Base-by-base conservation (phyloP, 2,113 vertebrate species). In the Leptosomus discolor region DNA sequence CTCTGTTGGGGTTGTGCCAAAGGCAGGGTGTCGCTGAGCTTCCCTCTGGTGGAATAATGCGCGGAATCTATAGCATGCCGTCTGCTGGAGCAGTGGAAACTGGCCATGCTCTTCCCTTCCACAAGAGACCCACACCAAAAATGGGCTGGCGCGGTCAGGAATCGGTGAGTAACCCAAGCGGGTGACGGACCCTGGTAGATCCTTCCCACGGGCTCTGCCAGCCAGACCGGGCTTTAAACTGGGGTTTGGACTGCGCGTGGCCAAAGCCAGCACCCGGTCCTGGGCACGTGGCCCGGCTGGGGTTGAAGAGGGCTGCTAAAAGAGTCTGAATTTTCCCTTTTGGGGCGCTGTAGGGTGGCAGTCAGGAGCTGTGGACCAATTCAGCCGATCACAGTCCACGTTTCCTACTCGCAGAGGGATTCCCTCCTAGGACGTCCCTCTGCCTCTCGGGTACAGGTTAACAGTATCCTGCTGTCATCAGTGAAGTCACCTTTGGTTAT, bases 141-240 rank as follows among this genome's bases (percentile, higher is more conserved):
- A n/a, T 5, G 27, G 36, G 36, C 15, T 51, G 85, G 32, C 57
- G 70, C 1, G 4, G 27, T 24, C 14, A 41, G 79, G 71, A n/a
- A 15, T 61, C 12, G 0, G 23, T 11, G 51, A 78, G 27, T 64
- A 50, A 34, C 57, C 51, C 37, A 26, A 23, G n/a, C 0, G 5
- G 39, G 11, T 17, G 46, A 34, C 0, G 2, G 37, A 9, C 37
- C 0, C 1, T 5, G n/a, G 45, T 36, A n/a, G 39, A n/a, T 24
- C 45, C 30, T 45, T 65, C 20, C 57, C 32, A 2, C 12, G n/a
- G 63, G 34, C 45, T 73, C 30, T 71, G 78, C 45, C 30, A 41
- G 4, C 14, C 39, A 36, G 39, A 14, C 39, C 8, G 63, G 26
- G 21, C n/a, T n/a, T n/a, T n/a, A n/a, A n/a, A 23, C 34, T 36